Evolutionary conservation across 1,140 invertebrate species (phyloP).

Genomic region (Reticulitermes speratus): DNA sequence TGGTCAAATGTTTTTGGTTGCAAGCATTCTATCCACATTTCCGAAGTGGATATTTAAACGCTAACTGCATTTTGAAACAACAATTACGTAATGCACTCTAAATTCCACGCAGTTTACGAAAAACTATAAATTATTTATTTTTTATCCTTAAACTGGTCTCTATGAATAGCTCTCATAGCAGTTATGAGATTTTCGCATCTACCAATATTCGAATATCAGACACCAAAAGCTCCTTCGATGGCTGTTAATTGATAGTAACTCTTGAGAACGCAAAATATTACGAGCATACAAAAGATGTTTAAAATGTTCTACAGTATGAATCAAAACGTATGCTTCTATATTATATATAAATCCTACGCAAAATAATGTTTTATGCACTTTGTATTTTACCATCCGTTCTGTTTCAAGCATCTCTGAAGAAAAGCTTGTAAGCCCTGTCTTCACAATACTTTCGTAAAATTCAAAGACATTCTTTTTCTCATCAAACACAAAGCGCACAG

Average conservation of each 20-base stretch:
- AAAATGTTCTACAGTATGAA: background rate
- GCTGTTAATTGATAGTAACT: background rate
- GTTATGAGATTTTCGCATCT: background rate
- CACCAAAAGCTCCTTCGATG: background rate
- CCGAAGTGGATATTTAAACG: background rate
- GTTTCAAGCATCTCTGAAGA: too few species aligned
- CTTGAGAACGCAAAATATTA: too few species aligned
- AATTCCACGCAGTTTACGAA: background rate
- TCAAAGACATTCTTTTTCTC: too few species aligned
- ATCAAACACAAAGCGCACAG: too few species aligned
- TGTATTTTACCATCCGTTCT: too few species aligned
- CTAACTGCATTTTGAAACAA: background rate
- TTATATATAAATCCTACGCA: background rate
- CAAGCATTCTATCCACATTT: background rate
- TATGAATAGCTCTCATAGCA: too few species aligned
- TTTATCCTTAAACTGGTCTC: background rate
- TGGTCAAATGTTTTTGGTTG: background rate
- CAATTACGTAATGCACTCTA: background rate
- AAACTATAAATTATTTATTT: background rate
- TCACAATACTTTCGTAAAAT: too few species aligned
- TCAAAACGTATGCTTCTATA: background rate
- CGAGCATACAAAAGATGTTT: background rate
- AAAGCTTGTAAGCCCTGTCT: too few species aligned
- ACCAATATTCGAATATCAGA: background rate
- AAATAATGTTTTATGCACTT: background rate